Evolutionary conservation across 30 jellyfish, hydroid and myxozoan genomes (phyloP).

Genomic region (Catostylus mosaicus): DNA sequence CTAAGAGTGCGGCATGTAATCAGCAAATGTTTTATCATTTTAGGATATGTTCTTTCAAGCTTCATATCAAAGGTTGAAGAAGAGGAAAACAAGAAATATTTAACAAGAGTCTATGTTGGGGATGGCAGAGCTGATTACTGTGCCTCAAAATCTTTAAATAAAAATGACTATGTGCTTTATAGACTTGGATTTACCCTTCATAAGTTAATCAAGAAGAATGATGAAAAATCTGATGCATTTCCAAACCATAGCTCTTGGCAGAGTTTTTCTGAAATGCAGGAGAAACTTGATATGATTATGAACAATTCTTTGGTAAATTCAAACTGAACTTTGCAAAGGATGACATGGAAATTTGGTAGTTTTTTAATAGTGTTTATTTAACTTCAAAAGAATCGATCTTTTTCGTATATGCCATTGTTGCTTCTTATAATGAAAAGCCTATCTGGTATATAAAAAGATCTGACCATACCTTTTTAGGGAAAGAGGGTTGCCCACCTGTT

Average conservation of each 20-base stretch:
- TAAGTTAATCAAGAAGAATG: not conserved
- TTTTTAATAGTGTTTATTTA: no score
- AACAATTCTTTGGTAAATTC: not conserved
- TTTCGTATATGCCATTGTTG: no score
- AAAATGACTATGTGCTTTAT: slow-evolving; percentile 26
- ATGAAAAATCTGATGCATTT: not conserved
- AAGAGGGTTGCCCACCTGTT: no score
- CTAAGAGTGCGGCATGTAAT: not conserved
- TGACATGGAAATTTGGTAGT: no score
- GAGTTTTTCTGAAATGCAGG: slow-evolving; percentile 13
- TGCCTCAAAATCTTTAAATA: slow-evolving; percentile 22
- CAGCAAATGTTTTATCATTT: not conserved
- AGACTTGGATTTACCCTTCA: slow-evolving; percentile 43
- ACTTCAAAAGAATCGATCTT: no score
- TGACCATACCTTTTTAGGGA: no score
- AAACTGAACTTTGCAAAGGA: no score
- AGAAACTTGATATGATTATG: not conserved
- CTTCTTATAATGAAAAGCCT: no score
- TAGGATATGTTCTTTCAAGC: slow-evolving; percentile 37
- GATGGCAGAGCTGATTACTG: slow-evolving; percentile 80
- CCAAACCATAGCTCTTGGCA: not conserved
- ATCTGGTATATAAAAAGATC: no score
- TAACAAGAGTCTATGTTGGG: slow-evolving; percentile 56
- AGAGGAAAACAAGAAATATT: slow-evolving; percentile 6
- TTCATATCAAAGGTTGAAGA: slow-evolving; percentile 4